A percentile compares a stretch with the other conserved stretches of the same genome.
Conservation (phyloP, 2,113 vertebrate species). For the Lophius piscatorius region DNA sequence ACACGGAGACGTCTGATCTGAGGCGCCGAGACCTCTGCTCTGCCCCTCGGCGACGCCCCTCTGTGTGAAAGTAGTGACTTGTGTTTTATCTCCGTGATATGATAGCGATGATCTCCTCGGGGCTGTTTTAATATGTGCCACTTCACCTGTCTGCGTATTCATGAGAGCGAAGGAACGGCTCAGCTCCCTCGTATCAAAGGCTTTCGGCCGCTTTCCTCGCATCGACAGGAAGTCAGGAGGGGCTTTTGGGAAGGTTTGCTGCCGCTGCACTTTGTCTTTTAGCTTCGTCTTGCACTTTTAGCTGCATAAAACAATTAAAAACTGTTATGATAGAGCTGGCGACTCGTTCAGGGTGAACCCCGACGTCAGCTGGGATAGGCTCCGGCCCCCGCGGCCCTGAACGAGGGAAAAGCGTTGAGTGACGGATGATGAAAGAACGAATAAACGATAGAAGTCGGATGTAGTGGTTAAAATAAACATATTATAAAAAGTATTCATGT, state of each 20-base stretch:
- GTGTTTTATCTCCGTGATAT: conserved; percentile 32
- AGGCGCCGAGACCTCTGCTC: conserved; percentile 58
- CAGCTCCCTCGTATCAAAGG: conserved; percentile 54
- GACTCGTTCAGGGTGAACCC: too few species aligned
- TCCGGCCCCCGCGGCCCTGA: too few species aligned
- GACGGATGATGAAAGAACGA: too few species aligned
- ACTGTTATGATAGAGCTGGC: too few species aligned
- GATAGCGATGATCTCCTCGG: conserved; percentile 36
- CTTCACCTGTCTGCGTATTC: conserved; percentile 53
- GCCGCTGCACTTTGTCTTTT: too few species aligned
- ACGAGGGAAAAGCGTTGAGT: too few species aligned
- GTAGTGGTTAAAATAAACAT: too few species aligned
- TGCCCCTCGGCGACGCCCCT: conserved; percentile 34
- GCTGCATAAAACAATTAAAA: too few species aligned
- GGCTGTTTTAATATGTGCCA: conserved; percentile 42
- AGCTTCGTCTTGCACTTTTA: conserved; percentile 17
- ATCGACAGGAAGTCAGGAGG: conserved; percentile 35
- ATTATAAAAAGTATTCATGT: too few species aligned
- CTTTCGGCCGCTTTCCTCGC: conserved; percentile 17
- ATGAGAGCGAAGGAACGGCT: conserved; percentile 48
- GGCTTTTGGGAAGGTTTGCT: too few species aligned
- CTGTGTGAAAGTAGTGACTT: conserved; percentile 29
- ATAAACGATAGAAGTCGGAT: too few species aligned
- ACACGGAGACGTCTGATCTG: conserved; percentile 62
- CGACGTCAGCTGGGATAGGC: too few species aligned